phyloP scores from a whole-genome alignment of 1,140 invertebrate genomes.

The Psix sp. region DNA sequence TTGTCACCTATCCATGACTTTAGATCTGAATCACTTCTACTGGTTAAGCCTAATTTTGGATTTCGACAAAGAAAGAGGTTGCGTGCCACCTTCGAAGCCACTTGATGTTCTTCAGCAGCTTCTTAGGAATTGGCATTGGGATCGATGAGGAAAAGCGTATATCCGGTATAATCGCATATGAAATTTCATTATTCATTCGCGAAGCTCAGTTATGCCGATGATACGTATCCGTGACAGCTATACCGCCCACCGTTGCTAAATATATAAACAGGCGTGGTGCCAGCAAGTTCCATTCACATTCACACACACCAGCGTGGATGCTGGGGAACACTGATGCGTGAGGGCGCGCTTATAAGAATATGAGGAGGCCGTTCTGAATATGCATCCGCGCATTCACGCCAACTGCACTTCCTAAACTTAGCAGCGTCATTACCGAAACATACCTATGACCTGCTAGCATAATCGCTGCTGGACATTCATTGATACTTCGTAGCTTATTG shows the following conservation, averaged over 20 bases:
- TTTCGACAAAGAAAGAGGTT: too few species aligned
- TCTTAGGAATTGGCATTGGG: conserved; percentile 15
- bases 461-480: conserved; percentile 63
- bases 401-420: conserved; percentile 76
- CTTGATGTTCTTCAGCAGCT: neutral
- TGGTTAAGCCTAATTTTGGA: too few species aligned
- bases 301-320: conserved; percentile 58
- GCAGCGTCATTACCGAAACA: conserved; percentile 75
- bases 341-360: conserved; percentile 71
- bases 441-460: conserved; percentile 67
- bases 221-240: conserved; percentile 77
- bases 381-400: conserved; percentile 76
- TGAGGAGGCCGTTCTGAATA: conserved; percentile 75
- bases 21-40: too few species aligned
- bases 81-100: too few species aligned
- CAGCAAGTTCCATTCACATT: conserved; percentile 76
- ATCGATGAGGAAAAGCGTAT: conserved; percentile 21
- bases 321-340: conserved; percentile 46
- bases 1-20: too few species aligned
- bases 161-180: conserved; percentile 63
- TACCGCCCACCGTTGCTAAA: conserved; percentile 77
- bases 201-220: conserved; percentile 76
- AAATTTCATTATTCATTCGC: conserved; percentile 76
- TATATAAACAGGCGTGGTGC: conserved; percentile 77
- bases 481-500: conserved; percentile 16